These are phyloP conservation scores for Drosophila lacertosa DNA, from an alignment of 1,140 invertebrate genomes.

Conservation along the genomic window DNA sequence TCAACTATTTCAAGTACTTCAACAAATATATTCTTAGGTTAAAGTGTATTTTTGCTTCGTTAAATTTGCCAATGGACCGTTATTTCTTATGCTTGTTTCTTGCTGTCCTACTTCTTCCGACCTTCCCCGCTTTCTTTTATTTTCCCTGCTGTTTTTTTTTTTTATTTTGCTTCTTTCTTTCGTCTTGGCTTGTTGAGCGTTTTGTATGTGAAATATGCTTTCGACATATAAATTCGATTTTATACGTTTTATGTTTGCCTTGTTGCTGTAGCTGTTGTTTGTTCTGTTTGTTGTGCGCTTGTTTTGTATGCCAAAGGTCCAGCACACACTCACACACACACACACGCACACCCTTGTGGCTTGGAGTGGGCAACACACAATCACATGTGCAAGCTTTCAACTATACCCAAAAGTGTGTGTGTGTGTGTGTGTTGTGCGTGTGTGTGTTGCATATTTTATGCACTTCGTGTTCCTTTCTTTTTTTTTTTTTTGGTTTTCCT, in stretches of 20 bases:
- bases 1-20: too few relatives aligned
- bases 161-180: slow-evolving; percentile 9
- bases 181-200: slow-evolving; percentile 33
- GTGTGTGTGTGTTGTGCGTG: not conserved
- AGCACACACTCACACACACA: slow-evolving; percentile 17
- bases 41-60: too few relatives aligned
- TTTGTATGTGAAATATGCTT: slow-evolving; percentile 74
- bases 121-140: not conserved
- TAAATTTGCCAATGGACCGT: too few relatives aligned
- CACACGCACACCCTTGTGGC: not conserved
- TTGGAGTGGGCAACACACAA: slow-evolving; percentile 16
- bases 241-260: slow-evolving; percentile 78
- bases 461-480: slow-evolving; percentile 19
- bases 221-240: slow-evolving; percentile 81
- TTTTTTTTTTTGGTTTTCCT: not conserved
- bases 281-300: slow-evolving; percentile 55
- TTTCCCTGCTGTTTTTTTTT: not conserved
- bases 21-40: too few relatives aligned
- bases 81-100: not conserved
- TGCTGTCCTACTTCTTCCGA: not conserved
- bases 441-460: slow-evolving; percentile 42
- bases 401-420: slow-evolving; percentile 14
- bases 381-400: slow-evolving; percentile 46
- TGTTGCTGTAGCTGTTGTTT: slow-evolving; percentile 41
- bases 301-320: slow-evolving; percentile 69